Base-by-base conservation (phyloP, 2,888 invertebrate species). In the Volucella zonaria region DNA sequence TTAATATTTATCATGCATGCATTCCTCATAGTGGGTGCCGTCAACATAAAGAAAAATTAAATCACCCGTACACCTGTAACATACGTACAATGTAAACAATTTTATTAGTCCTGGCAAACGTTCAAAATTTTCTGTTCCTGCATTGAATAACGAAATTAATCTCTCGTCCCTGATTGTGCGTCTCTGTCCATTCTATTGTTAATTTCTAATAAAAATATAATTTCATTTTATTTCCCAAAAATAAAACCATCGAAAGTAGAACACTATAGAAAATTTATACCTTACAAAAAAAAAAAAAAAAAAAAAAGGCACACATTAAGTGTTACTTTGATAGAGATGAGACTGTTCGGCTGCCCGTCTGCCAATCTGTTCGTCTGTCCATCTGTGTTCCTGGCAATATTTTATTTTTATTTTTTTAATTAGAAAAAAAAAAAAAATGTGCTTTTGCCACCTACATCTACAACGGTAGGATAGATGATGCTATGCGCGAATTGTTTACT, bases 231-330 rank as follows among this genome's bases (percentile, higher is more conserved):
- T 45, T 45, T 45, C 45, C 2, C 45, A n/a, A 45, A 45, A 45
- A 45, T 12, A n/a, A 45, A 45, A 45, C n/a, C 45, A 45, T 45
- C 12, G 45, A 45, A 45, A 45, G 45, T 45, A n/a, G 45, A 45
- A 12, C 45, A 6, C 45, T 45, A 3, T 45, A 45, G 12, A 45
- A 45, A 45, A 0, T 45, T 45, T 45, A 45, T 45, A 45, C 12
- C 45, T 45, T 3, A 45, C n/a, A n/a, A n/a, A n/a, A 12, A 45
- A 45, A 45, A 45, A 8, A 45, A 45, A 45, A 12, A 12, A 12
- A 45, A n/a, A 45, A 11, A 11, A 45, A 8, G 12, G 12, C 1
- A 45, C 45, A 45, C 45, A 45, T 12, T 12, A 45, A n/a, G n/a
- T n/a, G 31, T 45, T 45, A 2, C 3, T 45, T 45, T n/a, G 45